Base-by-base conservation (phyloP, 1,140 invertebrate species). In the Drosophila virilis region DNA sequence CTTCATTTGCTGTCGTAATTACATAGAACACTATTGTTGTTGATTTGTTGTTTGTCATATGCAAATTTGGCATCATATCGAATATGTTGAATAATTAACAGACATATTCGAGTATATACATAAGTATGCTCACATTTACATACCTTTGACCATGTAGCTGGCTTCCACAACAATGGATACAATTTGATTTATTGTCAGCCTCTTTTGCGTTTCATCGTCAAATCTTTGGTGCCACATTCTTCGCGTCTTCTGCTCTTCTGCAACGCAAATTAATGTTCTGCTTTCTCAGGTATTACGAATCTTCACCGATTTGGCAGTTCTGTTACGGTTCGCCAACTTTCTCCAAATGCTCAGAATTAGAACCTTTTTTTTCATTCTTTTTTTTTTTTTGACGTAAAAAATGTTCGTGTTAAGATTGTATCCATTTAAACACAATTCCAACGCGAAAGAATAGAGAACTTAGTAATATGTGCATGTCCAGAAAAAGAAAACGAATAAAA, bases 151-250 rank as follows among this genome's bases (percentile, higher is more conserved):
- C 65, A 66, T 32, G 60, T 46, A 5, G 22, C 2, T 28, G 40
- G 13, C 60, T 13, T 22, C 45, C 8, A 45, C 55, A 68, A 84
- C 72, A 83, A 84, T 64, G 66, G 73, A 72, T 61, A 74, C 57
- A 61, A 68, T 88, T 82, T 86, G 82, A 86, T 86, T 86, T 86
- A 86, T 86, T 71, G 64, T 67, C 28, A 64, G 22, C 61, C 55
- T 46, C 65, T 75, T 74, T 73, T 74, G 64, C 68, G 74, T 77
- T 67, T 67, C 64, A 45, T 55, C 62, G 45, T 37, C 10, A 28
- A 46, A 10, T 42, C 38, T 57, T 22, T 43, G 5, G 42, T 28
- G 51, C 17, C 1, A 43, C 10, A 43, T 60, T 70, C 40, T 48
- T 48, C 17, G n/a, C 51, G 40, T 15, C 10, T 28, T 78, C 60